These are phyloP conservation scores for Heliconius himera DNA, from an alignment of 1,140 invertebrate genomes.

Conservation along the genomic window DNA sequence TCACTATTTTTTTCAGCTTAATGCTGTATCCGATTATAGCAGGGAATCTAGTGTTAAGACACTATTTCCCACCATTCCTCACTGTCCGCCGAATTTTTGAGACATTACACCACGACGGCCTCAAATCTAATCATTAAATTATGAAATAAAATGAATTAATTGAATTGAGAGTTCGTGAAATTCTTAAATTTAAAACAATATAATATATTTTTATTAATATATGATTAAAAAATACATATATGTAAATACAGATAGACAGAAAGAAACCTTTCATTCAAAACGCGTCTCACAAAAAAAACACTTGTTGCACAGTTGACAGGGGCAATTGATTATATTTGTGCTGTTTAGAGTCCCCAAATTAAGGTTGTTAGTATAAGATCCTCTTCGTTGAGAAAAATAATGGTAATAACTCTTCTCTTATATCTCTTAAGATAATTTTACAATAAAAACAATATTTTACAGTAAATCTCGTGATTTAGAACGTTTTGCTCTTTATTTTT, in stretches of 20 bases:
- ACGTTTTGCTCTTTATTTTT: background rate
- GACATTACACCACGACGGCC: too few species aligned
- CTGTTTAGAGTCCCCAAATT: slow-evolving; percentile 40
- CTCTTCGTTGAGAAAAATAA: slow-evolving; percentile 35
- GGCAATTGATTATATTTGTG: slow-evolving; percentile 29
- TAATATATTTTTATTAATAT: too few species aligned
- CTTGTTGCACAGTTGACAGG: slow-evolving; percentile 38
- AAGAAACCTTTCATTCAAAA: background rate
- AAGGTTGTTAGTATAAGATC: slow-evolving; percentile 34
- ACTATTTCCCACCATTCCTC: too few species aligned
- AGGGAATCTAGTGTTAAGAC: too few species aligned
- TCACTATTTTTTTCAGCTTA: background rate
- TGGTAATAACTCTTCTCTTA: slow-evolving; percentile 32
- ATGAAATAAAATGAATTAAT: too few species aligned
- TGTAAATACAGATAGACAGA: background rate
- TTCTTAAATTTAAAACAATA: background rate
- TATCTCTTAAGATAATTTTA: slow-evolving; percentile 18
- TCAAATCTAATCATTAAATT: too few species aligned
- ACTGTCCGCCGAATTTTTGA: too few species aligned
- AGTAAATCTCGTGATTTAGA: background rate
- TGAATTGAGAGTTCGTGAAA: background rate
- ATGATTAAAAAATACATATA: background rate
- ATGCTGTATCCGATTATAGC: too few species aligned
- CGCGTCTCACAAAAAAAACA: slow-evolving; percentile 34
- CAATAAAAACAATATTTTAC: slow-evolving; percentile 2